Evolutionary conservation across 2,888 invertebrate species (phyloP).

Genomic region (Nomada goodeniana): DNA sequence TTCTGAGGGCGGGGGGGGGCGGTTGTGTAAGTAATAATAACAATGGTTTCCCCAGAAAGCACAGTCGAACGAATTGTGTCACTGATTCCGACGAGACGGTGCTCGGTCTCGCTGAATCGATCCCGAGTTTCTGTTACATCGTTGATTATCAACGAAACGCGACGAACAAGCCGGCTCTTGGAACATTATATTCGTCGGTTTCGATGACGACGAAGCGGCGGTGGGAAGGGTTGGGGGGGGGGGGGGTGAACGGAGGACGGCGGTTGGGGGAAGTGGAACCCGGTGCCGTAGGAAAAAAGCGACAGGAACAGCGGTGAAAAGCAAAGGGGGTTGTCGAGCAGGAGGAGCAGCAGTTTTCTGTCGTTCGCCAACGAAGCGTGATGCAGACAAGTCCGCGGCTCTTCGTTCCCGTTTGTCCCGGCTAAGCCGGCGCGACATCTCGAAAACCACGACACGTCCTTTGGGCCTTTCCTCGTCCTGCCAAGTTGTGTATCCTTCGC

Average conservation of each 20-base stretch:
- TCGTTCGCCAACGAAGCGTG: slow-evolving; percentile 81
- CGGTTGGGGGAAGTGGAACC: background rate
- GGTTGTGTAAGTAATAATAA: too few species aligned
- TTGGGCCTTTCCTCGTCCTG: slow-evolving; percentile 60
- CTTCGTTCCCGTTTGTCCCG: slow-evolving; percentile 79
- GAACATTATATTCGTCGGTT: background rate
- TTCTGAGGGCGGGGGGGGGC: too few species aligned
- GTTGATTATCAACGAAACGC: background rate
- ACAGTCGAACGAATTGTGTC: too few species aligned
- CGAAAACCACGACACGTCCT: slow-evolving; percentile 81
- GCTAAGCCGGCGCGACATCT: slow-evolving; percentile 83
- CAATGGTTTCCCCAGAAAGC: too few species aligned
- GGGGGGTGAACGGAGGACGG: too few species aligned
- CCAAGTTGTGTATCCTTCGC: slow-evolving; percentile 50
- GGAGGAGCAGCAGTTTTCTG: slow-evolving; percentile 68
- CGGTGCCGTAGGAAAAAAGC: background rate
- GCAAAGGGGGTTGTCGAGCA: slow-evolving; percentile 45
- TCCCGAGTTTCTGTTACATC: too few species aligned
- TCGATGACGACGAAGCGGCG: slow-evolving; percentile 21
- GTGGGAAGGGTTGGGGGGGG: background rate
- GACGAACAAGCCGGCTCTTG: background rate
- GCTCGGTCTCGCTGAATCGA: too few species aligned
- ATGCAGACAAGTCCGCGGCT: slow-evolving; percentile 82
- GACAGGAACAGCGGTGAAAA: slow-evolving; percentile 41
- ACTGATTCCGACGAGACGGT: too few species aligned